phyloP scores from a whole-genome alignment of 2,113 vertebrate genomes.

The Clinocottus analis region DNA sequence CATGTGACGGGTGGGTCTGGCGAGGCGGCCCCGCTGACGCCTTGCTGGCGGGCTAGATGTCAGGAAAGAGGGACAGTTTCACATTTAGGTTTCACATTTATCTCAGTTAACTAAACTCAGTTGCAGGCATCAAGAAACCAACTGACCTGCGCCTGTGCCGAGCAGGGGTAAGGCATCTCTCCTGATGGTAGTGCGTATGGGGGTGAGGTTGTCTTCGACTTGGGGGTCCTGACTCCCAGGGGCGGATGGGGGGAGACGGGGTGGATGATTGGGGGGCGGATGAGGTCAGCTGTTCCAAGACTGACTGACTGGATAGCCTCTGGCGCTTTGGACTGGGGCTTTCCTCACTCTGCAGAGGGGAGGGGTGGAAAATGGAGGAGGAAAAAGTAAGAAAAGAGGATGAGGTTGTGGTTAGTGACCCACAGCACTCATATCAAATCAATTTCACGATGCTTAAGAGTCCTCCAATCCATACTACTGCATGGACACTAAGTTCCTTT shows the following conservation, averaged over 20 bases:
- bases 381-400: slow-evolving; percentile 28
- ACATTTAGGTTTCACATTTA: neutral
- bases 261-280: slow-evolving; percentile 88
- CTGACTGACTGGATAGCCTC: slow-evolving; percentile 92
- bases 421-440: slow-evolving; percentile 55
- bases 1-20: slow-evolving; percentile 90
- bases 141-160: slow-evolving; percentile 94
- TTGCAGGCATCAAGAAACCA: neutral
- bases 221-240: slow-evolving; percentile 94
- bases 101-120: neutral
- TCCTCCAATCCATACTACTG: slow-evolving; percentile 37
- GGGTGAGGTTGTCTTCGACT: slow-evolving; percentile 89
- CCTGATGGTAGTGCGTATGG: slow-evolving; percentile 93
- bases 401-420: slow-evolving; percentile 64
- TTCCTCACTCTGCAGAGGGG: slow-evolving; percentile 88
- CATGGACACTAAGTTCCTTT: slow-evolving; percentile 52
- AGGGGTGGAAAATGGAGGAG: slow-evolving; percentile 12
- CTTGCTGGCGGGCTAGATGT: slow-evolving; percentile 89
- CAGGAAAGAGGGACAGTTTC: neutral
- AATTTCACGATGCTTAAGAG: slow-evolving; percentile 49
- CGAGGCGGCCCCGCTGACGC: slow-evolving; percentile 92
- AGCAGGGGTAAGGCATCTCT: slow-evolving; percentile 94
- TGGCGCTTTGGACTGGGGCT: slow-evolving; percentile 97
- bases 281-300: slow-evolving; percentile 93
- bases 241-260: slow-evolving; percentile 95